A percentile compares a stretch with the other conserved stretches of the same genome.
These are phyloP conservation scores for Malurus cyaneus DNA, from an alignment of 2,113 vertebrate genomes.

Conservation along the genomic window DNA sequence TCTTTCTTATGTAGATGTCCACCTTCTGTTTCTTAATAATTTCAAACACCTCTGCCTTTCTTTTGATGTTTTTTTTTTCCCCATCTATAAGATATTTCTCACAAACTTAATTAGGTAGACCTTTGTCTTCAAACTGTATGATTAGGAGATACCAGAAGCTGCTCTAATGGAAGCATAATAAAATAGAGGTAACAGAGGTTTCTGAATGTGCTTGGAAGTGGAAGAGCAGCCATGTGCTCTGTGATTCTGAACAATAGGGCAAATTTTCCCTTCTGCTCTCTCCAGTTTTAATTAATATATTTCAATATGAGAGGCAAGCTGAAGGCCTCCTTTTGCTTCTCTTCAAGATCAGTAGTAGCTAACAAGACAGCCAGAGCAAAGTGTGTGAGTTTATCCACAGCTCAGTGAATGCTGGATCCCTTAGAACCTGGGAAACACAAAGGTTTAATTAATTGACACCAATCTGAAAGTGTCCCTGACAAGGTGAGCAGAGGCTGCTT, in stretches of 20 bases:
- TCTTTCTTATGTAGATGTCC: neutral
- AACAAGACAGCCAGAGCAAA: neutral
- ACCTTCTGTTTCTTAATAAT: neutral
- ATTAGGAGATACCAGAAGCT: neutral
- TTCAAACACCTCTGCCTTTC: neutral
- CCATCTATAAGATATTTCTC: neutral
- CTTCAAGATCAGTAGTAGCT: neutral
- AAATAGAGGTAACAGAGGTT: neutral
- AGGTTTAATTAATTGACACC: neutral
- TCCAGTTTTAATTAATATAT: neutral
- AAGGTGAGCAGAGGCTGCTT: neutral
- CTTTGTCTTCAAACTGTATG: neutral
- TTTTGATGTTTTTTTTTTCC: neutral
- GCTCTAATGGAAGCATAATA: neutral
- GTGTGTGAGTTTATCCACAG: neutral
- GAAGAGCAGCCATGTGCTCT: neutral
- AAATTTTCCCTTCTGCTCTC: neutral
- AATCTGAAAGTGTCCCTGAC: neutral
- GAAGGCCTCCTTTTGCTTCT: neutral
- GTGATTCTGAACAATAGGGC: neutral
- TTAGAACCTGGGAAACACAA: neutral
- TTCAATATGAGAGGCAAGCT: neutral
- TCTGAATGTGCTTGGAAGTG: neutral
- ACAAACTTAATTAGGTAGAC: neutral
- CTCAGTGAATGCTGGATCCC: neutral